Evolutionary conservation across 2,113 vertebrate species (phyloP).

Genomic region (Chamaetylas fuelleborni): DNA sequence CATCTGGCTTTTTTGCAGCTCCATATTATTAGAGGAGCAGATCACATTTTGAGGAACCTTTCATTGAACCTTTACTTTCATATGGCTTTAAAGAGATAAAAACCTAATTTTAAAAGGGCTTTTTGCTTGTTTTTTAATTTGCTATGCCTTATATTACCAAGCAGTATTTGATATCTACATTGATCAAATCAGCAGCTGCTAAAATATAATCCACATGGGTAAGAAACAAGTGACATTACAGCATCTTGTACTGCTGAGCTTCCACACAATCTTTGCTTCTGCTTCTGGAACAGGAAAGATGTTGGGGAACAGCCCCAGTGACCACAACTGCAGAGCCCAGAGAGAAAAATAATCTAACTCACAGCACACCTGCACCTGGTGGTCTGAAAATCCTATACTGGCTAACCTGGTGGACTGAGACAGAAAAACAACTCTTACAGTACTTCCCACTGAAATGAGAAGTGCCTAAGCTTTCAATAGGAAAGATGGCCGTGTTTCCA

Average conservation of each 20-base stretch:
- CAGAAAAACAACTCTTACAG: background rate
- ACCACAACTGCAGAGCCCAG: background rate
- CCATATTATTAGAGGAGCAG: background rate
- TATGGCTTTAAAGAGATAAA: background rate
- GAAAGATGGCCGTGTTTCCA: background rate
- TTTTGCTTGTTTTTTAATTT: background rate
- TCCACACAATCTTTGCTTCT: background rate
- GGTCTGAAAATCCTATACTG: background rate
- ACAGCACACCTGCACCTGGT: background rate
- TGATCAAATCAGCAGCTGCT: background rate
- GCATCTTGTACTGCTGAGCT: background rate
- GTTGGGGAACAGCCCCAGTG: background rate
- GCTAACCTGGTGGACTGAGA: background rate
- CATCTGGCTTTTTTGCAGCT: background rate
- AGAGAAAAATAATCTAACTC: background rate
- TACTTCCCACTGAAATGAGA: background rate
- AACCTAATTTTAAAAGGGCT: background rate
- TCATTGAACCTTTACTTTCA: background rate
- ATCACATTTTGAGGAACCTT: background rate
- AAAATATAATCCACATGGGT: background rate
- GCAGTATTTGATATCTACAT: background rate
- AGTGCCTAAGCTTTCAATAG: background rate
- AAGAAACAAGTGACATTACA: background rate
- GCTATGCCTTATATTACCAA: background rate
- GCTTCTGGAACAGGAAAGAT: background rate